phyloP scores from a whole-genome alignment of 2,888 invertebrate genomes.

The Dorcus parallelipipedus region DNA sequence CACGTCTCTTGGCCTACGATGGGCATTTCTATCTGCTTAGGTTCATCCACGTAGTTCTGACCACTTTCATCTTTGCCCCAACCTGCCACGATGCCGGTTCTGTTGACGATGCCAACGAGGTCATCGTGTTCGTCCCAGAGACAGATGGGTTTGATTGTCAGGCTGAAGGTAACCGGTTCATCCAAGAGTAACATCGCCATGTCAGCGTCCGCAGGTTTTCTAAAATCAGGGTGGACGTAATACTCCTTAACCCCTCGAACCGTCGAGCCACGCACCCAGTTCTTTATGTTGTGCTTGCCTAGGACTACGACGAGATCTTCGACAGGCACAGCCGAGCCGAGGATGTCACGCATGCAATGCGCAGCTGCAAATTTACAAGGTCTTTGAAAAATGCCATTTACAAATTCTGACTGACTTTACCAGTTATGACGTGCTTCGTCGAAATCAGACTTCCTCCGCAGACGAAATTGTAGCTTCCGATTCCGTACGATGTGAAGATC shows the following conservation, averaged over 20 bases:
- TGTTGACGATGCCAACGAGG: conserved; percentile 42
- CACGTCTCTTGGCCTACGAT: conserved; percentile 58
- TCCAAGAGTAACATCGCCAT: conserved; percentile 51
- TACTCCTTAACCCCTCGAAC: conserved; percentile 44
- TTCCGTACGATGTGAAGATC: conserved; percentile 1
- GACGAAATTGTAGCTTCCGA: conserved; percentile 8
- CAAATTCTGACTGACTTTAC: neutral
- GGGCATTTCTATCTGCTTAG: conserved; percentile 49
- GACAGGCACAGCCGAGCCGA: neutral
- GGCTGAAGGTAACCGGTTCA: conserved; percentile 43
- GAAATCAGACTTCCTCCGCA: conserved; percentile 13
- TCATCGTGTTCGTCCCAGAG: conserved; percentile 50
- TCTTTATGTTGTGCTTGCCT: conserved; percentile 49
- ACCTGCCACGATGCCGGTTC: conserved; percentile 50
- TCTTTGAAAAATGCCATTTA: too few relatives aligned
- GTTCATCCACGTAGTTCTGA: conserved; percentile 29
- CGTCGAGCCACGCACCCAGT: conserved; percentile 24
- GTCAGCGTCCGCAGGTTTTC: conserved; percentile 45
- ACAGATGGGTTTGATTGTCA: conserved; percentile 54
- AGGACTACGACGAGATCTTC: conserved; percentile 44
- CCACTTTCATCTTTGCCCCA: conserved; percentile 26
- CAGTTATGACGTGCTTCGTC: conserved; percentile 6
- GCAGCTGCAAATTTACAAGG: neutral
- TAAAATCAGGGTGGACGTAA: conserved; percentile 49
- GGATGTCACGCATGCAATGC: neutral